Conservation (phyloP, 2,113 vertebrate species). For the Emydocephalus ijimae region DNA sequence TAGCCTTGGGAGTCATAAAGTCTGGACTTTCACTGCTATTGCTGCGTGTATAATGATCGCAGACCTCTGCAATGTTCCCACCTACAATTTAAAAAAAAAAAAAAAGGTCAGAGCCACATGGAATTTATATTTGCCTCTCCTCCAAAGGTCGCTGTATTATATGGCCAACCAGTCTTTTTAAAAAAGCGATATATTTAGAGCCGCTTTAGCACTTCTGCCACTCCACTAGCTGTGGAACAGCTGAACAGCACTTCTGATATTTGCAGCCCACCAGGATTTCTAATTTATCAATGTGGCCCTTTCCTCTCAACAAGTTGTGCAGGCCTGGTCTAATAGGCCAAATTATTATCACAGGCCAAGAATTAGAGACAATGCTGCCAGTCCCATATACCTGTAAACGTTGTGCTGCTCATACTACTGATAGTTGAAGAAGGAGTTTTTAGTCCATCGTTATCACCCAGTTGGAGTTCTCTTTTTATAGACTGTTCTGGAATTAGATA, state of each 20-base stretch:
- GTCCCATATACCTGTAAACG: slow-evolving; percentile 64
- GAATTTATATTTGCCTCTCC: slow-evolving; percentile 64
- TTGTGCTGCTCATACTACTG: slow-evolving; percentile 65
- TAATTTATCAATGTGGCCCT: neutral
- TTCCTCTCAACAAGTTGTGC: neutral
- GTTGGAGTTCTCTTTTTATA: slow-evolving; percentile 78
- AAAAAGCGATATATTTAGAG: neutral
- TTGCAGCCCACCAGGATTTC: neutral
- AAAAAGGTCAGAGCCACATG: slow-evolving; percentile 66
- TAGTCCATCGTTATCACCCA: slow-evolving; percentile 73
- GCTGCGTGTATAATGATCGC: slow-evolving; percentile 69
- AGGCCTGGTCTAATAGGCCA: neutral
- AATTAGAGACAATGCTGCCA: fast-evolving
- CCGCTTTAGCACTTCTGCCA: neutral
- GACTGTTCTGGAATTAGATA: slow-evolving; percentile 80
- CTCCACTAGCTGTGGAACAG: neutral
- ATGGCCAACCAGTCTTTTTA: neutral
- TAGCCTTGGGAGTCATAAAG: slow-evolving; percentile 86
- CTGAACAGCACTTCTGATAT: neutral
- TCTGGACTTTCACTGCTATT: slow-evolving; percentile 66
- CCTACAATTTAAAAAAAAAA: slow-evolving; percentile 68
- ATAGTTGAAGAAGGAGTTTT: slow-evolving; percentile 65
- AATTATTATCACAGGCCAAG: neutral
- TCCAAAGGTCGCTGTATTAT: slow-evolving; percentile 58
- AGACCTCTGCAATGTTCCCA: slow-evolving; percentile 72